Evolutionary conservation across 2,113 vertebrate genomes (phyloP), one percentile per base, ranked within the genome.

Genomic region (Propithecus coquereli): DNA sequence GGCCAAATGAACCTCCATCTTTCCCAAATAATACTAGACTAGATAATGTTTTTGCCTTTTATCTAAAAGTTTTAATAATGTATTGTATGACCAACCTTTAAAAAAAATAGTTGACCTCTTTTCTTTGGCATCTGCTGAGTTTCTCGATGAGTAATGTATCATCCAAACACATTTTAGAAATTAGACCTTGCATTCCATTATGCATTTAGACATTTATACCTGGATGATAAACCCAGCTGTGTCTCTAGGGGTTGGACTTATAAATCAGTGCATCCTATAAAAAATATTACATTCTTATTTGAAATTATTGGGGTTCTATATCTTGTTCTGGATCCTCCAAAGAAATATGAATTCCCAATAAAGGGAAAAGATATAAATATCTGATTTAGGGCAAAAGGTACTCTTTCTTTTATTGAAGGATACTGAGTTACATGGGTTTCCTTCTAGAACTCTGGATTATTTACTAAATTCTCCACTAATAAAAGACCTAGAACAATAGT

Each of bases 121-220:
- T 94, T 93, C 96, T 97, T 97, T 97, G 66, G 66, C 77, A 98
- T 98, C 92, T 94, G 93, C 81, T 97, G 95, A 93, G 91, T 97
- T 95, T 97, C 96, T 96, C 97, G 97, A 97, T 96, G 96, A 97
- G 94, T 90, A 98, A 98, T 98, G 98, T 54, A 98, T 98, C 98
- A 98, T 98, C 95, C 94, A 98, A 98, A 98, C 96, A 98, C 95
- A 98, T 97, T 98, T 98, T 57, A 98, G 98, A 98, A 98, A 98
- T 98, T 98, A 98, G 94, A 96, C 79, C 79, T 97, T 98, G 95
- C 96, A 98, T 97, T 98, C 97, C 97, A 98, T 98, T 98, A 98
- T 97, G 97, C 96, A 98, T 97, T 98, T 96, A 98, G 98, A 98
- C 98, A 98, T 98, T 98, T 98, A 98, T 97, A 98, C 96, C 95